These are phyloP conservation scores for Mormyrus proboscirostris DNA, from an alignment of 2,797 vertebrate genomes.

Conservation along the genomic window DNA sequence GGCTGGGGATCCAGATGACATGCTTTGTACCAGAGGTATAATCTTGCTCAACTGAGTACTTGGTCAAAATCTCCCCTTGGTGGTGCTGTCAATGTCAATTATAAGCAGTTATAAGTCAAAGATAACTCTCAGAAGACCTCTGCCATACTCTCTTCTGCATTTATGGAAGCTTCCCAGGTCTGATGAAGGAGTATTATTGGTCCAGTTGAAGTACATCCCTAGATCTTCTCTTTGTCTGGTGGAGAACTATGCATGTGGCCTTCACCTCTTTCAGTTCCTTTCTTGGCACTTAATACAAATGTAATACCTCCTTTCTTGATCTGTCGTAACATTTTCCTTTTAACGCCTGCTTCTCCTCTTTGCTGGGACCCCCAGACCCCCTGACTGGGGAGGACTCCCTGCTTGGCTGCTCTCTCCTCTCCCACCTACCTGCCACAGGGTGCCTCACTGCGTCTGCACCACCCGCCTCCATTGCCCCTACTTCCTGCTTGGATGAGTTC, in stretches of 20 bases:
- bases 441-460: slow-evolving; percentile 62
- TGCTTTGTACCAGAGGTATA: neutral
- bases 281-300: neutral
- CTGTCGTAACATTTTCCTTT: neutral
- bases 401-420: slow-evolving; percentile 82
- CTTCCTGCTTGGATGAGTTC: slow-evolving; percentile 74
- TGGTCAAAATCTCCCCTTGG: neutral
- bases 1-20: neutral
- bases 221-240: neutral
- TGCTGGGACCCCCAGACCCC: slow-evolving; percentile 61
- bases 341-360: slow-evolving; percentile 2
- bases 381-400: slow-evolving; percentile 82
- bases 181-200: neutral
- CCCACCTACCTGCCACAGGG: slow-evolving; percentile 66
- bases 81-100: neutral
- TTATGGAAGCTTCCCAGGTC: neutral
- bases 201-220: neutral
- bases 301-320: neutral
- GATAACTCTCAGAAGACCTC: neutral
- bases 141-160: neutral
- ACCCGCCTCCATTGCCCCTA: slow-evolving; percentile 65
- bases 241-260: neutral
- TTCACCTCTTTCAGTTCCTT: neutral
- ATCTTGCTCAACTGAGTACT: neutral
- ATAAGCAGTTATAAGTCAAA: neutral